phyloP scores from a whole-genome alignment of 1,140 invertebrate genomes.

The Ostrea edulis region DNA sequence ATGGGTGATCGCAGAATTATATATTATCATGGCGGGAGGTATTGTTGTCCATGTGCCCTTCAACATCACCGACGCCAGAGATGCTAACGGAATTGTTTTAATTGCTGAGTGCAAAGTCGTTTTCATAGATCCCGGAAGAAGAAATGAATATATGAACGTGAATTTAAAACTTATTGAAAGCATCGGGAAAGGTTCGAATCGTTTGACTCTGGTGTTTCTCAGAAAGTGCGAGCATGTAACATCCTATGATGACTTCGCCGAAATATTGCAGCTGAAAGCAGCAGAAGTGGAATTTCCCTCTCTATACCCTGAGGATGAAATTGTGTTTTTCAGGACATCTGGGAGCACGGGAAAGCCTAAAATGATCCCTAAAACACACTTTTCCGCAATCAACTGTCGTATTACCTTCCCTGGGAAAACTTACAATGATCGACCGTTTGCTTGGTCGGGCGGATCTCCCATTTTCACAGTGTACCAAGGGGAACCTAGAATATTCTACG shows the following conservation, averaged over 20 bases:
- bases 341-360: too few relatives aligned
- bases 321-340: not conserved
- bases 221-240: not conserved
- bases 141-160: not conserved
- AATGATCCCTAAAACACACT: not conserved
- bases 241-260: not conserved
- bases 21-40: too few relatives aligned
- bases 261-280: not conserved
- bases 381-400: conserved; percentile 11
- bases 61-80: not conserved
- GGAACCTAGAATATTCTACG: conserved; percentile 23
- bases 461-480: conserved; percentile 4
- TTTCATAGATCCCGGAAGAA: conserved; percentile 35
- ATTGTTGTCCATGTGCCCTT: too few relatives aligned
- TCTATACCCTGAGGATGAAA: conserved; percentile 22
- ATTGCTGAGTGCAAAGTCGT: conserved; percentile 13
- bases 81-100: not conserved
- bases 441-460: conserved; percentile 51
- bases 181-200: not conserved
- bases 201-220: not conserved
- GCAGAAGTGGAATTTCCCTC: not conserved
- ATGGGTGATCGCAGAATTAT: too few relatives aligned
- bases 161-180: not conserved
- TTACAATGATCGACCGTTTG: conserved; percentile 55
- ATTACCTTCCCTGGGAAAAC: not conserved